A percentile compares a stretch with the other conserved stretches of the same genome.
Conservation (phyloP, 2,888 invertebrate species). For the Neocrepidodera transversa region DNA sequence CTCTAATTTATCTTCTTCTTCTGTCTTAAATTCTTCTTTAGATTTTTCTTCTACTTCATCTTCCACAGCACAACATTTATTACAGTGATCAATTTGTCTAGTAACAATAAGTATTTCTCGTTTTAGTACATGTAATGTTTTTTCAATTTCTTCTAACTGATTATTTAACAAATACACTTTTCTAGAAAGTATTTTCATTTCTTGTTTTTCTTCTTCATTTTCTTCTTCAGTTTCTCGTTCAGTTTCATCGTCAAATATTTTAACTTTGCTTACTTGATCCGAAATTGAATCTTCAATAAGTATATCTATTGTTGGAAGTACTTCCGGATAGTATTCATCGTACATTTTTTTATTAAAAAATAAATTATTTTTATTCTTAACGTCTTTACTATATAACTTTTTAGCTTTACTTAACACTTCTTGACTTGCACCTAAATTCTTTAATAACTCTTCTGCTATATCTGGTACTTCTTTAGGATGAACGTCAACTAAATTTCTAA, state of each 20-base stretch:
- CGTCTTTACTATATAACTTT: conserved; percentile 48
- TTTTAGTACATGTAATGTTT: conserved; percentile 1
- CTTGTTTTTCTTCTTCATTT: conserved; percentile 16
- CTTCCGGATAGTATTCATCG: conserved; percentile 47
- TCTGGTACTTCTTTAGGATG: conserved; percentile 33
- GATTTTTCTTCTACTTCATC: neutral
- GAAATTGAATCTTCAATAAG: conserved; percentile 2
- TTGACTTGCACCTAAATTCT: conserved; percentile 40
- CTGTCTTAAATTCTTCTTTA: conserved; percentile 40
- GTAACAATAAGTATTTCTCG: neutral
- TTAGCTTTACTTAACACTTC: conserved; percentile 39
- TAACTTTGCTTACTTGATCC: neutral
- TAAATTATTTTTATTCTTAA: conserved; percentile 50
- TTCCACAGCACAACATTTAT: conserved; percentile 22
- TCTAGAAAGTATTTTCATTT: neutral
- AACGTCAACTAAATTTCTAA: conserved; percentile 48
- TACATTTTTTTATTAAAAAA: conserved; percentile 53
- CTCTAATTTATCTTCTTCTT: conserved; percentile 15
- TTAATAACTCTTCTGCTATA: conserved; percentile 43
- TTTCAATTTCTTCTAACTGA: conserved; percentile 10
- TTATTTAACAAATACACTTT: conserved; percentile 8
- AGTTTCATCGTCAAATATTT: neutral
- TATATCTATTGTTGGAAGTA: conserved; percentile 52
- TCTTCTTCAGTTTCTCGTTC: conserved; percentile 9
- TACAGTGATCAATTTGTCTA: conserved; percentile 27